Evolutionary conservation across 2,113 vertebrate species (phyloP).

Genomic region (Salvelinus namaycush): DNA sequence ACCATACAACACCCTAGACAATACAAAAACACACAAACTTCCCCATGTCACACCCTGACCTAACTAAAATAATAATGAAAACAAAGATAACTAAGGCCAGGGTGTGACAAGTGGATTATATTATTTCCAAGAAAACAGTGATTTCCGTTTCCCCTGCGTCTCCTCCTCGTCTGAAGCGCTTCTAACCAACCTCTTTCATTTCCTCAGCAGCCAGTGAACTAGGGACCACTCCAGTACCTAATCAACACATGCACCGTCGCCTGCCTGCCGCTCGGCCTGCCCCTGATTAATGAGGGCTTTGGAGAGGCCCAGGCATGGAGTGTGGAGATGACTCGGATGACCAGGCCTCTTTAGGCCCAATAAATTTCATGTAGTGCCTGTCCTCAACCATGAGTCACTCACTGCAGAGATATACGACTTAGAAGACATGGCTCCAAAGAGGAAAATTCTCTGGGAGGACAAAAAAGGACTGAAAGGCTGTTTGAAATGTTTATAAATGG

Average conservation of each 20-base stretch:
- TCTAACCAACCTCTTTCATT: not conserved
- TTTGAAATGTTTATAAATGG: too few relatives aligned
- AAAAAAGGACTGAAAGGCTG: too few relatives aligned
- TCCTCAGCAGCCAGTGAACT: not conserved
- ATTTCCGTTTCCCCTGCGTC: not conserved
- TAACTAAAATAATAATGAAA: too few relatives aligned
- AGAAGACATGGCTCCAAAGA: not conserved
- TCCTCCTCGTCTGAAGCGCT: not conserved
- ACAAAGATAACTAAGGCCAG: too few relatives aligned
- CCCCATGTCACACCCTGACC: too few relatives aligned
- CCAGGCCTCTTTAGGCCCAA: slow-evolving; percentile 32
- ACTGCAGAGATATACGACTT: not conserved
- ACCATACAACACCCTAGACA: too few relatives aligned
- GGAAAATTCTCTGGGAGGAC: too few relatives aligned
- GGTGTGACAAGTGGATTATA: too few relatives aligned
- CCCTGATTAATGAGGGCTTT: slow-evolving; percentile 42
- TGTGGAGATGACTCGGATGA: slow-evolving; percentile 34
- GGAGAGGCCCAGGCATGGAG: slow-evolving; percentile 18
- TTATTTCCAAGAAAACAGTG: not conserved
- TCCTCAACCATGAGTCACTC: slow-evolving; percentile 44
- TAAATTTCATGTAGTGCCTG: slow-evolving; percentile 45
- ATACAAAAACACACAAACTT: too few relatives aligned
- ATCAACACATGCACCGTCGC: too few relatives aligned
- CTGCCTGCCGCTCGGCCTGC: not conserved
- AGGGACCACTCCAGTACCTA: not conserved